Evolutionary conservation across 2,888 invertebrate genomes (phyloP), one percentile per base, ranked within the genome.

Genomic region (Trachelus stipa): DNA sequence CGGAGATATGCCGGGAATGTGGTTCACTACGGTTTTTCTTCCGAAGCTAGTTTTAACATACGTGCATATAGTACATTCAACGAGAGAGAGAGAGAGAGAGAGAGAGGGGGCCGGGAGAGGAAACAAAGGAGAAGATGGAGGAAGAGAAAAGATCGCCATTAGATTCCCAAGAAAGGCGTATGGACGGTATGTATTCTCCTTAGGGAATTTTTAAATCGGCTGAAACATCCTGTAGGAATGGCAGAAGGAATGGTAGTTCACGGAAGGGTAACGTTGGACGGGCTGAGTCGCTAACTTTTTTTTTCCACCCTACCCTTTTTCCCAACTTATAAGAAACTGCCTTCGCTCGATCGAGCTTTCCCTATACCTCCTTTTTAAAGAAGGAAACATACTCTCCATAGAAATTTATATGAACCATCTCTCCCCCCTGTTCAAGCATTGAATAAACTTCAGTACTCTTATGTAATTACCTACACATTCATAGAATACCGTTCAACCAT

Each of bases 1-100:
- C 80, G 77, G 81, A 78, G 78, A 76, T 78, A 76, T 73, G 78
- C 81, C 81, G 78, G 81, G 82, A 84, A 86, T 81, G 84, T 77
- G 83, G 77, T 83, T 83, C 81, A 81, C 82, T 79, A 77, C 81
- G 75, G 81, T 79, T 80, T 82, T 83, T 84, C 69, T 56, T 56
- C 23, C 23, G 56, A 56, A 23, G 56, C 56, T 56, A 23, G 56
- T 56, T 9, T 56, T 23, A 23, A 23, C 15, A 23, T 56, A 56
- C 9, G 23, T 56, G 23, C 23, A 23, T 56, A 56, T 23, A 56
- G 23, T 9, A 9, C 2, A 23, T 56, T 23, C 56, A 56, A 9
- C 15, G 23, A 56, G 56, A 56, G 15, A 40, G 40, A 15, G 3
- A 40, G 37, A 37, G 37, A 0, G 37, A 12, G 37, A 12, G 37